Conservation (phyloP, 2,113 vertebrate species). For the Morone saxatilis region DNA sequence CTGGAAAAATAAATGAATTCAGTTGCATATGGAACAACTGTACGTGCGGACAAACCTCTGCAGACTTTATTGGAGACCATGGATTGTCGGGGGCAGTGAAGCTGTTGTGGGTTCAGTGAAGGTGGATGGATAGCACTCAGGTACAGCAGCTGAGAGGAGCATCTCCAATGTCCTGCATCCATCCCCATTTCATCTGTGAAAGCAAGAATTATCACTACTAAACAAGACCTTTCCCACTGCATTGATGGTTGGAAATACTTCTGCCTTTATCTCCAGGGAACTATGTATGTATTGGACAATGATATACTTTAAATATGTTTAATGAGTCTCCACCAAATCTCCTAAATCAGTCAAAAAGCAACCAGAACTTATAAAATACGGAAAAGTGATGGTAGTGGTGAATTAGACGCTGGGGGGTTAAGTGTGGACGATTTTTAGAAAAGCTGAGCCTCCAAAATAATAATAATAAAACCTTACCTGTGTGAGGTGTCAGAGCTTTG, state of each 20-base stretch:
- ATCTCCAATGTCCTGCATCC: constrained; percentile 14
- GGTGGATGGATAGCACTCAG: constrained; percentile 41
- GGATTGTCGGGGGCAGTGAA: neutral
- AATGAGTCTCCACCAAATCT: too few relatives aligned
- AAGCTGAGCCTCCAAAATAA: neutral
- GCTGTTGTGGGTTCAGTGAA: constrained; percentile 6
- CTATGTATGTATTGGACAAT: neutral
- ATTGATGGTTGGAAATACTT: fast-evolving
- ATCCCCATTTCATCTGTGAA: constrained; percentile 25
- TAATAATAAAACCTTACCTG: constrained; percentile 55
- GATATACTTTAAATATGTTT: neutral
- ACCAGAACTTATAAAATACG: too few relatives aligned
- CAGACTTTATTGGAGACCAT: constrained; percentile 15
- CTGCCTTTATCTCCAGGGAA: neutral
- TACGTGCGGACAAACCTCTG: constrained; percentile 57
- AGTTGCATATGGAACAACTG: neutral
- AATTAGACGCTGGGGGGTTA: neutral
- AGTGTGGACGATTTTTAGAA: neutral
- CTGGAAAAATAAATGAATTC: neutral
- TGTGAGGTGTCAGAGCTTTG: neutral
- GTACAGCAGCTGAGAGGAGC: constrained; percentile 53
- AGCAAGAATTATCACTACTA: neutral
- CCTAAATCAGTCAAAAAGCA: too few relatives aligned
- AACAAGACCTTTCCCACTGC: neutral
- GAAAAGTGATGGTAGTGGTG: neutral